phyloP scores from a whole-genome alignment of 2,888 invertebrate species.

The Melieria picta region DNA sequence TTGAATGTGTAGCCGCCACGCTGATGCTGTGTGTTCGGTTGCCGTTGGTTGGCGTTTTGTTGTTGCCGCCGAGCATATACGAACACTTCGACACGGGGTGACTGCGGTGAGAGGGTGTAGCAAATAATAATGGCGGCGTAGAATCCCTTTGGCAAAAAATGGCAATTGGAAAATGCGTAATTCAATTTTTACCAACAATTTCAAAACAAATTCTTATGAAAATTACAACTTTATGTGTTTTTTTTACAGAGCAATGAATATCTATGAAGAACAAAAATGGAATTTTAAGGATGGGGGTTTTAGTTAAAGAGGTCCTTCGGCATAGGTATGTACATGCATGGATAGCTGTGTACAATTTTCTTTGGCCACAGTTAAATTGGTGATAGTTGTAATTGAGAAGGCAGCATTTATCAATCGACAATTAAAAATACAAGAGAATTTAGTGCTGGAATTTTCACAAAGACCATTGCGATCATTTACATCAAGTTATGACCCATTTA shows the following conservation, averaged over 20 bases:
- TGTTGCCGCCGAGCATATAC: slow-evolving; percentile 14
- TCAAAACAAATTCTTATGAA: neutral
- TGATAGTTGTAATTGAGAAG: too few relatives aligned
- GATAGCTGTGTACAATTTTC: too few relatives aligned
- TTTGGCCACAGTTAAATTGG: too few relatives aligned
- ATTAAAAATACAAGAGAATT: too few relatives aligned
- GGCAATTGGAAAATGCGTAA: slow-evolving; percentile 26
- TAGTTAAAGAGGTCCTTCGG: too few relatives aligned
- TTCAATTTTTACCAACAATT: slow-evolving; percentile 18
- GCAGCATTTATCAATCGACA: too few relatives aligned
- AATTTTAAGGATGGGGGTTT: neutral
- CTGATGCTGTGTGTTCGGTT: slow-evolving; percentile 30
- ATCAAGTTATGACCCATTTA: too few relatives aligned
- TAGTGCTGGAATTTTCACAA: too few relatives aligned
- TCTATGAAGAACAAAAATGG: neutral
- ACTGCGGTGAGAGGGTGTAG: slow-evolving; percentile 39
- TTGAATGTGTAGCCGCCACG: neutral
- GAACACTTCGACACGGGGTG: slow-evolving; percentile 32
- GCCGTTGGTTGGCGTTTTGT: neutral
- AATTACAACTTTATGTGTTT: neutral
- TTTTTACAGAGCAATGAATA: neutral
- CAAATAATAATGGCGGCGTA: slow-evolving; percentile 48
- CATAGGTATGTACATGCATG: too few relatives aligned
- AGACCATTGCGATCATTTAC: too few relatives aligned
- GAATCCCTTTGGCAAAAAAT: slow-evolving; percentile 40